phyloP scores from a whole-genome alignment of 2,888 invertebrate genomes.

The Lapara coniferarum region DNA sequence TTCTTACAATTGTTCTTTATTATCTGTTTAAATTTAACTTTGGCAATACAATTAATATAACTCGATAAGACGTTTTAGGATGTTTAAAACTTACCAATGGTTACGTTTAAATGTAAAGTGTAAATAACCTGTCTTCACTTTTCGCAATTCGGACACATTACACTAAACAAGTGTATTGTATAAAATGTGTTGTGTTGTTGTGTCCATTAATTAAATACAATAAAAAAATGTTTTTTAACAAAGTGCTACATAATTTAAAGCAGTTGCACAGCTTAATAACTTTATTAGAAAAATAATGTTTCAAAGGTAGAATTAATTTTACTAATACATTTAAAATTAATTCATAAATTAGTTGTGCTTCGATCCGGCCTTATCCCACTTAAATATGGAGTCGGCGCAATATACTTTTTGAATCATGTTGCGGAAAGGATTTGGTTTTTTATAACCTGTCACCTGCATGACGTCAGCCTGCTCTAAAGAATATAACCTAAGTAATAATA shows the following conservation, averaged over 20 bases:
- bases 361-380: too few relatives aligned
- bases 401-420: too few relatives aligned
- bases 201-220: conserved; percentile 1
- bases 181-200: conserved; percentile 10
- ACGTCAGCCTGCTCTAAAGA: not conserved
- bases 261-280: too few relatives aligned
- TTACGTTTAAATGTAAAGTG: conserved; percentile 3
- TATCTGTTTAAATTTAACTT: conserved; percentile 1
- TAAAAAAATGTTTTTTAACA: not conserved
- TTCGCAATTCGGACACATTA: conserved; percentile 11
- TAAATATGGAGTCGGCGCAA: too few relatives aligned
- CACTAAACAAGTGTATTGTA: conserved; percentile 11
- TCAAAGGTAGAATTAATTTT: too few relatives aligned
- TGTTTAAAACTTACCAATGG: conserved; percentile 7
- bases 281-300: too few relatives aligned
- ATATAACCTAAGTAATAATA: too few relatives aligned
- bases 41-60: conserved; percentile 13
- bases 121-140: conserved; percentile 21
- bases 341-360: too few relatives aligned
- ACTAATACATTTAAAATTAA: too few relatives aligned
- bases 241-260: not conserved
- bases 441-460: not conserved
- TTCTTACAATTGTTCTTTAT: conserved; percentile 5
- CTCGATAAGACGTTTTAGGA: conserved; percentile 20
- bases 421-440: too few relatives aligned